Percentiles rank a stretch among this genome's conserved stretches.
These are phyloP conservation scores for Galago senegalensis DNA, from an alignment of 2,797 vertebrate genomes.

Conservation along the genomic window DNA sequence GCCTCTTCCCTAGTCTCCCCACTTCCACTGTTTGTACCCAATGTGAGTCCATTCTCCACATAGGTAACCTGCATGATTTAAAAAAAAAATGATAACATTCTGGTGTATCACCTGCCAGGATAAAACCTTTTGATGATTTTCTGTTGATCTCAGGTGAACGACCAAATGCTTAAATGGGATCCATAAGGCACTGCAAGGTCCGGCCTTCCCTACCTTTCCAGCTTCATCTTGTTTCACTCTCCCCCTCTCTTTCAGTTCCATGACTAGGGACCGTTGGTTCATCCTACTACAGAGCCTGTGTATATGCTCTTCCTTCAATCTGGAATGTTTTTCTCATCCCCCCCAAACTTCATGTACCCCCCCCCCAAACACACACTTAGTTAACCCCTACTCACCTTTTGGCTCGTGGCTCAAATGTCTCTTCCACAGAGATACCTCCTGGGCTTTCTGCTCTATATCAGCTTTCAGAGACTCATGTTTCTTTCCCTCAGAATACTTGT, in stretches of 20 bases:
- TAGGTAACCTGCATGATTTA: not conserved
- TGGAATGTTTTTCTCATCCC: not conserved
- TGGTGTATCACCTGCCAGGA: not conserved
- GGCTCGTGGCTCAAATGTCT: constrained; percentile 4
- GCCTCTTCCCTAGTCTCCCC: not conserved
- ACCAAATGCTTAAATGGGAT: not conserved
- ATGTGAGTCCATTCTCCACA: not conserved
- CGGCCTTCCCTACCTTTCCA: not conserved
- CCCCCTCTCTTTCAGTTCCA: constrained; percentile 8
- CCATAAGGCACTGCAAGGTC: not conserved
- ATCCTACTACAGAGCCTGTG: not conserved
- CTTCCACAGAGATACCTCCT: not conserved
- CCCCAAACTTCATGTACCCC: not conserved
- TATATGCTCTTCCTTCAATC: not conserved
- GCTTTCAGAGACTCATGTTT: constrained; percentile 20
- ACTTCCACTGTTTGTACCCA: not conserved
- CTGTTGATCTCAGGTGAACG: constrained; percentile 12
- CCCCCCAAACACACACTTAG: not conserved
- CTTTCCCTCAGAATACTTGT: not conserved
- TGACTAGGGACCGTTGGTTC: not conserved
- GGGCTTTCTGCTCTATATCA: not conserved
- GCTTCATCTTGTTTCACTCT: not conserved
- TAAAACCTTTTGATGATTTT: not conserved
- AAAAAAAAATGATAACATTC: not conserved
- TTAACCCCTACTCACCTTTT: not conserved